Conservation (phyloP, 2,113 vertebrate species). For the Craseonycteris thonglongyai region DNA sequence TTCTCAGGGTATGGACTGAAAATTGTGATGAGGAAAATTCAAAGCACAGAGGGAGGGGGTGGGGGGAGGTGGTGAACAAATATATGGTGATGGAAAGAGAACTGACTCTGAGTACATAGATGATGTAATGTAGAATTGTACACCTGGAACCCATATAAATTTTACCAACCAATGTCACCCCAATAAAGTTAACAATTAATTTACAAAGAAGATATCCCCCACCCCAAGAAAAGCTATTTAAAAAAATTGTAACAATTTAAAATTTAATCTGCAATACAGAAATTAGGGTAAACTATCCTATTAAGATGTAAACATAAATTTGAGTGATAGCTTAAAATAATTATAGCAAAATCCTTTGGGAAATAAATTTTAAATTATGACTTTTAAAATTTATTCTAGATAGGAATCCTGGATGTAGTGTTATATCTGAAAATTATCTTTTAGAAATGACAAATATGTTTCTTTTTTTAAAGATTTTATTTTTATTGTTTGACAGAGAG, state of each 20-base stretch:
- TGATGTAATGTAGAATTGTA: too few species aligned
- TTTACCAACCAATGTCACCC: too few species aligned
- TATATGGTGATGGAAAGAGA: too few species aligned
- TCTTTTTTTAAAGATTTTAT: too few species aligned
- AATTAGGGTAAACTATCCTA: background rate
- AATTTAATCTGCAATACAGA: background rate
- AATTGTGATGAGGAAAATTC: background rate
- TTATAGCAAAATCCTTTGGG: background rate
- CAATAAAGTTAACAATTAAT: too few species aligned
- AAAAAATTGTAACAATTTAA: background rate
- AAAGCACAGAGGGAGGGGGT: background rate
- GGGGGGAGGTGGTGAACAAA: too few species aligned
- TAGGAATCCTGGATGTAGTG: background rate
- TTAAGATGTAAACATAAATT: constrained; percentile 15
- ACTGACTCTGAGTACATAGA: too few species aligned
- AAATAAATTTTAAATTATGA: constrained; percentile 22
- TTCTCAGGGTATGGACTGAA: background rate
- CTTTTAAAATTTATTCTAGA: constrained; percentile 6
- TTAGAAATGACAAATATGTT: background rate
- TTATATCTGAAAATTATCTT: background rate
- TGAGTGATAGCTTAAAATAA: background rate
- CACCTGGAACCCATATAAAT: too few species aligned
- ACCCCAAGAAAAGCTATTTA: background rate
- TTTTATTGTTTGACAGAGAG: too few species aligned
- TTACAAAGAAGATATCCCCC: too few species aligned